These are phyloP conservation scores for Brachyptera putata DNA, from an alignment of 2,888 invertebrate genomes.

Conservation along the genomic window DNA sequence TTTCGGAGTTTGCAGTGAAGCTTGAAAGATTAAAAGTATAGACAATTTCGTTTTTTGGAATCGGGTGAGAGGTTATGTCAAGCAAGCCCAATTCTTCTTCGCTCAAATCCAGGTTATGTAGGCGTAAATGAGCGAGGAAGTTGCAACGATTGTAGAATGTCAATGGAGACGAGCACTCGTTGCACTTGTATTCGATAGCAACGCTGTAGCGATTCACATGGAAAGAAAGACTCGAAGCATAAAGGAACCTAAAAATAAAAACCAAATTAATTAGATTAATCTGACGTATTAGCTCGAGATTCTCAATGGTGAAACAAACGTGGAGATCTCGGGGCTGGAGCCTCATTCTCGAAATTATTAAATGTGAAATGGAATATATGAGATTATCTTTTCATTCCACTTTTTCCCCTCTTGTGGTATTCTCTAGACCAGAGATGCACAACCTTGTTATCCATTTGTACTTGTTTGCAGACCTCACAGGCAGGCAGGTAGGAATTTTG, in stretches of 20 bases:
- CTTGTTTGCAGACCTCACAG: too few species aligned
- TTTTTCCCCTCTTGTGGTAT: too few species aligned
- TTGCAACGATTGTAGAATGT: conserved; percentile 22
- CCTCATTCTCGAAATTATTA: neutral
- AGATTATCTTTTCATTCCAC: too few species aligned
- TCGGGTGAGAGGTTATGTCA: neutral
- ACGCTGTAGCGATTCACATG: neutral
- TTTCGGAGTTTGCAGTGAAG: neutral
- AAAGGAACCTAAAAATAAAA: conserved; percentile 1
- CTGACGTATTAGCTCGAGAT: too few species aligned
- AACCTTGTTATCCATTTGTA: too few species aligned
- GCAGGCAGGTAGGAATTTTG: too few species aligned
- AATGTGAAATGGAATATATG: neutral
- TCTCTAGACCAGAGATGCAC: too few species aligned
- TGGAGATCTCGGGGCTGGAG: too few species aligned
- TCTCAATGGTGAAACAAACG: too few species aligned
- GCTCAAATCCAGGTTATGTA: conserved; percentile 4
- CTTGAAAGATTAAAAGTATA: neutral
- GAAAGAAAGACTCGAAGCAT: neutral
- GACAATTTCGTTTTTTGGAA: neutral
- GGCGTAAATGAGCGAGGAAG: conserved; percentile 16
- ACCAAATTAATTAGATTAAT: neutral
- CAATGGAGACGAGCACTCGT: conserved; percentile 1
- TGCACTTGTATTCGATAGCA: neutral
- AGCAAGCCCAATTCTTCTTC: neutral